Base-by-base conservation (phyloP, 2,797 vertebrate species). In the Chaunax sp. region DNA sequence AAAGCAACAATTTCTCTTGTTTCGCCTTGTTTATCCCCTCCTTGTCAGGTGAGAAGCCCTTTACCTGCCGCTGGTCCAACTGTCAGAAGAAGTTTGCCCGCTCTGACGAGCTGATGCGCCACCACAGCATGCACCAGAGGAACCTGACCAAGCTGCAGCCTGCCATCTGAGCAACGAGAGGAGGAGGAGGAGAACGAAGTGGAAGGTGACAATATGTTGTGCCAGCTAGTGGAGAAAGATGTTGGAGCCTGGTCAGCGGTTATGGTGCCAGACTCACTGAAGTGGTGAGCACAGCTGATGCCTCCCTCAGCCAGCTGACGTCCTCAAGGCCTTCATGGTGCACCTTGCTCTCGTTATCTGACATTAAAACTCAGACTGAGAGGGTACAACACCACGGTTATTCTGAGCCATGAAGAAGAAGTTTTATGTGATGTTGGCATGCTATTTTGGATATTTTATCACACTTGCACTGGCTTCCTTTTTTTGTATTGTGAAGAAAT, bases 51-150 rank as follows among this genome's bases (percentile, higher is more conserved):
- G 98, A 99, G 94, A 99, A 99, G 91, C 98, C 98, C 57, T 99
- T 99, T 90, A 96, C 93, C 84, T 99, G 98, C 87, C 95, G 95
- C 90, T 99, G 97, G 97, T 96, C 96, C 83, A 98, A 95, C 90
- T 99, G 98, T 93, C 96, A 98, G 94, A 99, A 99, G 94, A 99
- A 97, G 94, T 99, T 99, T 92, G 97, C 98, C 79, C 95, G 98
- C 72, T 99, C 98, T 62, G 98, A 99, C 65, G 98, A 99, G 92
- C 93, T 99, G 90, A 96, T 98, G 85, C 96, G 97, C 80, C 98
- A 99, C 86, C 98, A 99, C 94, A 98, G 96, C 93, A 98, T 99
- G 97, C 98, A 99, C 90, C 96, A 99, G 95, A 97, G 97, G 90
- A 99, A 99, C 92, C 93, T 97, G 94, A 98, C 93, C 92, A 99